Base-by-base conservation (phyloP, 2,797 vertebrate genomes). In the Limnodromus scolopaceus region DNA sequence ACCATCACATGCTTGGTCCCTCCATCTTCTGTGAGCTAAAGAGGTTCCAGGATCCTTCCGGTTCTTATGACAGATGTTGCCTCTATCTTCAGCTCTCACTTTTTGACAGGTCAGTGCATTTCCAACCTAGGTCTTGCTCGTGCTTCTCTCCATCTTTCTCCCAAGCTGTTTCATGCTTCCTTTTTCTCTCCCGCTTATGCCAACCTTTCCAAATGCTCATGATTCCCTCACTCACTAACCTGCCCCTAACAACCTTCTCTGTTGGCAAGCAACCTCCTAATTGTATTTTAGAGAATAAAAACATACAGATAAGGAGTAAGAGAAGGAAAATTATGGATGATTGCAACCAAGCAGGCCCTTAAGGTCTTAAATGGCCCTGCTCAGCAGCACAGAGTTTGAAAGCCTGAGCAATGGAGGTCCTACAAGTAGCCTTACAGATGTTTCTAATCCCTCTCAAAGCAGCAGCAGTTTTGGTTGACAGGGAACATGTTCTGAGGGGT, bases 371-470 rank as follows among this genome's bases (percentile, higher is more conserved):
- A 58, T 43, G 41, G 68, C 28, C 13, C 30, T 28, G 32, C 71
- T 88, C 43, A 66, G 45, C 20, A 68, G 58, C 54, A 74, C 6
- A 32, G 17, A 54, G 25, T 63, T 70, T 19, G 66, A 75, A 83
- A 92, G 8, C 30, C 27, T 38, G 18, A 74, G 28, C 17, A 66
- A 38, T 75, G 32, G 10, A 78, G 4, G 24, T 15, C 41, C 66
- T 49, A 46, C 25, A 53, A 38, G 51, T 55, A 45, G 64, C 17
- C 30, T 43, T 39, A 46, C 28, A 82, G 79, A n/a, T 65, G 23
- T 75, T 90, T 93, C 53, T 41, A 81, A 79, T 53, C 19, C n/a
- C 76, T 66, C 38, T 87, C 61, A 39, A 82, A 76, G 22, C 6
- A 76, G 38, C 24, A 84, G 64, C 46, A 69, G 15, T 48, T 86